Evolutionary conservation across 2,113 vertebrate genomes (phyloP), one percentile per base, ranked within the genome.

Genomic region (Boulengerochromis microlepis): DNA sequence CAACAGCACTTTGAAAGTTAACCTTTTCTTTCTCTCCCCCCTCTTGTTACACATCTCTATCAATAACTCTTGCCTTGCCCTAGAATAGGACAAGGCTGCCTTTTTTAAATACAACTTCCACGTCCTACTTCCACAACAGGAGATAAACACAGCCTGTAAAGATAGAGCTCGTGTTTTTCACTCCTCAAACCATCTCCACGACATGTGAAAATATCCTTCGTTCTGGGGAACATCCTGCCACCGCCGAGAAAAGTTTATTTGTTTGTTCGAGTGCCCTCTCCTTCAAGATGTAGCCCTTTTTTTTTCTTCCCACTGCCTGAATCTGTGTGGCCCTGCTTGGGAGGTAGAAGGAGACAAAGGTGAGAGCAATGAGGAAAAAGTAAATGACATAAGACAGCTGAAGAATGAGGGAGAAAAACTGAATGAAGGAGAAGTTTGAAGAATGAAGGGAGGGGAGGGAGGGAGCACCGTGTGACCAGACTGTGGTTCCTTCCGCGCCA

Each of bases 381-480:
- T 89, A 86, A 78, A 71, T 86, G 89, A 84, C 85, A 74, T 40
- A 64, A 82, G 86, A 83, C 18, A 78, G 61, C 71, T 80, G 10
- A 56, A 88, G 69, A 66, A 31, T 6, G 38, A 83, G 69, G 56
- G 42, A 80, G 61, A 85, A 88, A 86, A 87, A 24, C 84, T 87
- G 69, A 82, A 66, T 85, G 61, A 83, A 54, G 69, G 83, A 82
- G 54, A 89, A 80, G 88, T 87, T 56, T 84, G 80, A 80, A 66
- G 91, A 74, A 91, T 88, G 84, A 69, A 81, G 87, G 35, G 83
- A 40, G 74, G 81, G 88, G 4, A 69, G 80, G 91, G 88, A 40
- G 88, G 69, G 87, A 93, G 94, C 95, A 95, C 95, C 94, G 95
- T 97, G 96, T 95, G 96, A 97, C 95, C 96, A 96, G 95, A 96